phyloP scores from a whole-genome alignment of 2,888 invertebrate species.

The Noctua fimbriata region DNA sequence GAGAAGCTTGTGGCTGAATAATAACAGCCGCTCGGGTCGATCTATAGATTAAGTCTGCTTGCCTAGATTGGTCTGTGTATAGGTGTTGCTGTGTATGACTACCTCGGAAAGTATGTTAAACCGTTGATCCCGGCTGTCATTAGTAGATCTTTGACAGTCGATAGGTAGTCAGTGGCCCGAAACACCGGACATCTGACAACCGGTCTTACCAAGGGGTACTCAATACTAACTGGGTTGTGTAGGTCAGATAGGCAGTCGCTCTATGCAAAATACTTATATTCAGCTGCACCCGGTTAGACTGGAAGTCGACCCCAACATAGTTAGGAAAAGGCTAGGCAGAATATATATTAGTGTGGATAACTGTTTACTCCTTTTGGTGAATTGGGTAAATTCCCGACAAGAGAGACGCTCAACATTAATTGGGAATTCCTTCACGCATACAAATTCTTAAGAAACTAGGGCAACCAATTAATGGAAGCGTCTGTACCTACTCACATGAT shows the following conservation, averaged over 20 bases:
- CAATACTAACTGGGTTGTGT: not conserved
- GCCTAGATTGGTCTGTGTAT: too few species aligned
- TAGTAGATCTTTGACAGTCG: not conserved
- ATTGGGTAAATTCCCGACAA: not conserved
- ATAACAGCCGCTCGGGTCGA: too few species aligned
- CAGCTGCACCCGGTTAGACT: not conserved
- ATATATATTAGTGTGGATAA: not conserved
- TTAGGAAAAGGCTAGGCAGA: not conserved
- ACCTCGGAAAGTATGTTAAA: not conserved
- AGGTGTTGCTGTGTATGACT: too few species aligned
- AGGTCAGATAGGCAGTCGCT: not conserved
- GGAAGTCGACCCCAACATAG: not conserved
- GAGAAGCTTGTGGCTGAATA: too few species aligned
- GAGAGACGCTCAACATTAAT: constrained; percentile 7
- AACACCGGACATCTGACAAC: too few species aligned
- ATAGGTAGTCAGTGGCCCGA: not conserved
- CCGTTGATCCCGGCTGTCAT: not conserved
- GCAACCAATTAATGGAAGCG: constrained; percentile 1
- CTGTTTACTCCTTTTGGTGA: not conserved
- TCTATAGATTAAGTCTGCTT: too few species aligned
- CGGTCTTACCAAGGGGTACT: not conserved
- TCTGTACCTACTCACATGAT: not conserved
- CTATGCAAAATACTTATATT: not conserved
- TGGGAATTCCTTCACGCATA: constrained; percentile 1
- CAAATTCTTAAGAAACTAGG: constrained; percentile 8